Percentiles rank a stretch among this genome's conserved stretches.
These are phyloP conservation scores for Prolemur simus DNA, from an alignment of 2,113 vertebrate species.

Conservation along the genomic window DNA sequence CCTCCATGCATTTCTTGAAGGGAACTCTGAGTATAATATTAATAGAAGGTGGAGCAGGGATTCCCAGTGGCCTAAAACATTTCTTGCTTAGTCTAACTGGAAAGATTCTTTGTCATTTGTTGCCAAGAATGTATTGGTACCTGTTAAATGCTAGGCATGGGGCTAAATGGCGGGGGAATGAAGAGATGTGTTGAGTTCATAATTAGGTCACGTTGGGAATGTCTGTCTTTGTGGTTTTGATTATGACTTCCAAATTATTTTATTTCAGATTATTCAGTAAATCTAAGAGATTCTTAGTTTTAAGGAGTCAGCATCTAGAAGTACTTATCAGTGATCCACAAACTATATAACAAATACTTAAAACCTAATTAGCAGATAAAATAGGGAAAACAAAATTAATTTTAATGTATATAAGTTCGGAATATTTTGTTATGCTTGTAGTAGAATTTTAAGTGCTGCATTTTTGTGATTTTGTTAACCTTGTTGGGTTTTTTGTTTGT, in stretches of 20 bases:
- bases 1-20: not conserved
- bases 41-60: not conserved
- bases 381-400: not conserved
- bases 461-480: accelerated
- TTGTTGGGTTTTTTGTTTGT: not conserved
- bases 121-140: not conserved
- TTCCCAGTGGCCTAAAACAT: not conserved
- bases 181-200: constrained; percentile 15
- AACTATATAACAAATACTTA: not conserved
- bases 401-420: constrained; percentile 20
- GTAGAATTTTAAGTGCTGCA: constrained; percentile 25
- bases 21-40: not conserved
- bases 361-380: constrained; percentile 10
- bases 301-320: constrained; percentile 31
- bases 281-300: not conserved
- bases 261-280: constrained; percentile 1
- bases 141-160: not conserved
- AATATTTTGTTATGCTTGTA: not conserved
- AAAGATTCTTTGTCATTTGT: constrained; percentile 25
- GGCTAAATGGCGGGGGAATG: not conserved
- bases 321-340: not conserved
- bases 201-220: not conserved
- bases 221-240: not conserved
- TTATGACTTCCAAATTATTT: not conserved
- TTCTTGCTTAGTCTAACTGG: constrained; percentile 11